A percentile compares a stretch with the other conserved stretches of the same genome.
Conservation (phyloP, 2,113 vertebrate genomes). For the Leptodactylus fuscus region DNA sequence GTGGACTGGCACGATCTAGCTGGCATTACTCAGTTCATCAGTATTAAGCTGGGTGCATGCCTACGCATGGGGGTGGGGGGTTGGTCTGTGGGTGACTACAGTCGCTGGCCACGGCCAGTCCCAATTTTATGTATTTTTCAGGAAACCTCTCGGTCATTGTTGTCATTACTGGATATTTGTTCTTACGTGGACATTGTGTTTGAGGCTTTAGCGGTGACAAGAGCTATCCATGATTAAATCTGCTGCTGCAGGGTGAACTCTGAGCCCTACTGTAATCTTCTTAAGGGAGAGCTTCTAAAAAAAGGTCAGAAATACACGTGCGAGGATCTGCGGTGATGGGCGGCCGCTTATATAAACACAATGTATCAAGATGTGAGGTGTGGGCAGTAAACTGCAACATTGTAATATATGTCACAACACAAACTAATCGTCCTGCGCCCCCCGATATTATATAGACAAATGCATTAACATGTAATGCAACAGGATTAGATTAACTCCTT, state of each 20-base stretch:
- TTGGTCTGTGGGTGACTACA: neutral
- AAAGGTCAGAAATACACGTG: slow-evolving; percentile 61
- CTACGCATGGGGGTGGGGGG: neutral
- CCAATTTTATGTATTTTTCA: neutral
- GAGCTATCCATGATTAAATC: slow-evolving; percentile 34
- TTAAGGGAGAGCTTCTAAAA: slow-evolving; percentile 60
- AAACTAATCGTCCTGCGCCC: neutral
- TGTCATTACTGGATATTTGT: neutral
- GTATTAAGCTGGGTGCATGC: neutral
- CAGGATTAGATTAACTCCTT: too few species aligned
- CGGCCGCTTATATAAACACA: slow-evolving; percentile 46
- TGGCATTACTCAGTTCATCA: neutral
- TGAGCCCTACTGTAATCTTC: slow-evolving; percentile 64
- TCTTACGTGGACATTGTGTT: neutral
- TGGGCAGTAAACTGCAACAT: too few species aligned
- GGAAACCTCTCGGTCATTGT: neutral
- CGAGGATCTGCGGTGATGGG: slow-evolving; percentile 57
- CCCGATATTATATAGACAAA: too few species aligned
- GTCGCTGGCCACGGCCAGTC: neutral
- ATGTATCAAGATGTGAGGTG: neutral
- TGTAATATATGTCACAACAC: neutral
- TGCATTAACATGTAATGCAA: too few species aligned
- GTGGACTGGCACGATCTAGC: neutral
- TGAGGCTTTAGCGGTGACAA: slow-evolving; percentile 43
- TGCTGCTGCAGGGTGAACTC: slow-evolving; percentile 59